phyloP scores from a whole-genome alignment of 2,113 vertebrate species.

The Crocuta crocuta region DNA sequence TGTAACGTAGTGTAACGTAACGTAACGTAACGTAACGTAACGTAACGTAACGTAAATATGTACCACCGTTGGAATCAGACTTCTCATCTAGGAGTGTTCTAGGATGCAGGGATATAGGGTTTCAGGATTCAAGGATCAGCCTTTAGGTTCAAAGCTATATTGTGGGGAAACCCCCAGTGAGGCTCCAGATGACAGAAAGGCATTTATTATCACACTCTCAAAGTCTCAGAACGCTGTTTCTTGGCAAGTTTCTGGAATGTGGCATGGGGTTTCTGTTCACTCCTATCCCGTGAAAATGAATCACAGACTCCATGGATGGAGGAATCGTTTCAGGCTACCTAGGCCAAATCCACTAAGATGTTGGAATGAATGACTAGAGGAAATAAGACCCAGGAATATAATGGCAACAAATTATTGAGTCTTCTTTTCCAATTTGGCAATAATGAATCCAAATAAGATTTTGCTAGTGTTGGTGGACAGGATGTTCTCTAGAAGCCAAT shows the following conservation, averaged over 20 bases:
- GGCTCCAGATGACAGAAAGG: background rate
- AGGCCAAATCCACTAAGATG: background rate
- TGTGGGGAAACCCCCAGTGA: background rate
- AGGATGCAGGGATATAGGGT: background rate
- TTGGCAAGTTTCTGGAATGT: background rate
- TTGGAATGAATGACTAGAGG: background rate
- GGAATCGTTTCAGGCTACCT: background rate
- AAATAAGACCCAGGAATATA: conserved; percentile 23
- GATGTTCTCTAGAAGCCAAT: conserved; percentile 53
- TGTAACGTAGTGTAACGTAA: no score
- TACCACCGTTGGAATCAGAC: background rate
- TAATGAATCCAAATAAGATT: conserved; percentile 72
- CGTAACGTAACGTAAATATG: no score
- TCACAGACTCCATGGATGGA: background rate
- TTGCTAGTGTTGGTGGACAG: conserved; percentile 64
- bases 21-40: no score
- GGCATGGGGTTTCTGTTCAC: background rate
- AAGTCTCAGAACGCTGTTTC: background rate
- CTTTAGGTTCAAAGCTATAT: background rate
- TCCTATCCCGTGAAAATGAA: background rate
- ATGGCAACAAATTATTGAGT: conserved; percentile 18
- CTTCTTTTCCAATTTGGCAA: conserved; percentile 63
- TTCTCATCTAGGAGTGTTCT: background rate
- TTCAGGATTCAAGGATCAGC: background rate
- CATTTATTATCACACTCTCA: background rate